Evolutionary conservation across 2,888 invertebrate genomes (phyloP), one percentile per base, ranked within the genome.

Genomic region (Euplagia quadripunctaria): DNA sequence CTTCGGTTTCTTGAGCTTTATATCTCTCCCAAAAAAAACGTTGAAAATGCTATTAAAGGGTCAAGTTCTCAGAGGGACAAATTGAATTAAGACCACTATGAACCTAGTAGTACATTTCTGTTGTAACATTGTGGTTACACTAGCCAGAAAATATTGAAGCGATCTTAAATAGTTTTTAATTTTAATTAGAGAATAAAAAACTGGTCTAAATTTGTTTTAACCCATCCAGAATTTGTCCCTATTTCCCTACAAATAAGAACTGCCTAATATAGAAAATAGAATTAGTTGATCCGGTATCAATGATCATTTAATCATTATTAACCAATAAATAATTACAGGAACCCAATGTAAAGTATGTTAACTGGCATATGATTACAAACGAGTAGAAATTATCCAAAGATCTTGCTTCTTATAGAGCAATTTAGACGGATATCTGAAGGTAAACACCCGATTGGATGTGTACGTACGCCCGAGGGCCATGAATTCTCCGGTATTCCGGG

Each of bases 391-490:
- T 87, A 89, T 82, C 80, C 80, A 81, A 79, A 86, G 80, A 88
- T 87, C 31, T 31, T 31, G 84, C 81, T 88, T 89, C 86, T 92
- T 90, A 92, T 91, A 90, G 91, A 91, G 90, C 86, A 87, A 92
- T 92, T 93, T 90, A 81, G 81, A 77, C 55, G 78, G 78, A 86
- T 85, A 88, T 81, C 74, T 78, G 52, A 83, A 86, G 76, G 77
- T 83, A 86, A 86, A 85, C 81, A 81, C 75, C 69, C 70, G 72
- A 82, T 83, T 78, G 75, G 64, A 72, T 64, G 71, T 74, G 68
- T 67, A 67, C 16, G 66, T 73, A 64, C 49, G 75, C 77, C 72
- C 52, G 72, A 69, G 80, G 76, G 70, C 70, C 64, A 64, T 63
- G 64, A 71, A 68, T 63, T 71, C 66, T 72, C 71, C 72, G 68